phyloP scores from a whole-genome alignment of 1,140 invertebrate genomes.

The Copidosoma floridanum region DNA sequence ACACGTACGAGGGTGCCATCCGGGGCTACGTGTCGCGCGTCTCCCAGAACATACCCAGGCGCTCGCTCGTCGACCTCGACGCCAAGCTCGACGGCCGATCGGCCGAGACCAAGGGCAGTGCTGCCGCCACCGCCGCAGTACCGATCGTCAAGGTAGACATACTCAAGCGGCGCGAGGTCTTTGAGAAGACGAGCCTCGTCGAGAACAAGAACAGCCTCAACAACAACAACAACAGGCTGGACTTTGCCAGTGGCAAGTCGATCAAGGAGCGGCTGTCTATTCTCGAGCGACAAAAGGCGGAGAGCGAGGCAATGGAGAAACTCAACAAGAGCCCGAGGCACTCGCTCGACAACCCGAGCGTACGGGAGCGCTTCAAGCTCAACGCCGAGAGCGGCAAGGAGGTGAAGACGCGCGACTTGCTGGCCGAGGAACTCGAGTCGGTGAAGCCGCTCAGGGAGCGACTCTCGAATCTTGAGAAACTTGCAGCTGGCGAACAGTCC shows the following conservation, averaged over 20 bases:
- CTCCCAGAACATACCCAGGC: constrained; percentile 57
- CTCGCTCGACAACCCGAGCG: constrained; percentile 58
- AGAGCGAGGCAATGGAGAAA: constrained; percentile 44
- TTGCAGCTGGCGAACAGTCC: constrained; percentile 36
- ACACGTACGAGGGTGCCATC: constrained; percentile 79
- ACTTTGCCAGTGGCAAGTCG: constrained; percentile 64
- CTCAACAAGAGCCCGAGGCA: constrained; percentile 49
- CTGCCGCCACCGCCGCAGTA: constrained; percentile 34
- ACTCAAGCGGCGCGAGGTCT: constrained; percentile 76
- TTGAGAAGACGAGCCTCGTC: constrained; percentile 61
- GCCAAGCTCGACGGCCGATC: constrained; percentile 48
- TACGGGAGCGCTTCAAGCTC: constrained; percentile 61
- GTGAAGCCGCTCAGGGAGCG: constrained; percentile 49
- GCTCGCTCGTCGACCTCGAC: constrained; percentile 45
- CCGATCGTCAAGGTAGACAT: constrained; percentile 70
- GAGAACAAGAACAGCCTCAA: constrained; percentile 47
- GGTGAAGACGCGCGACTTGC: constrained; percentile 32
- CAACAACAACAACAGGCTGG: constrained; percentile 55
- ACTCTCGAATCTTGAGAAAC: constrained; percentile 48
- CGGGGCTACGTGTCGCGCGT: constrained; percentile 74
- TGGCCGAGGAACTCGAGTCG: constrained; percentile 42
- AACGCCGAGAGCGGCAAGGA: constrained; percentile 60
- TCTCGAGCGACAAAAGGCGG: constrained; percentile 60
- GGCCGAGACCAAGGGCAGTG: constrained; percentile 21
- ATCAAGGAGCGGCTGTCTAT: constrained; percentile 71